These are phyloP conservation scores for Melolontha melolontha DNA, from an alignment of 2,888 invertebrate species.

Conservation along the genomic window DNA sequence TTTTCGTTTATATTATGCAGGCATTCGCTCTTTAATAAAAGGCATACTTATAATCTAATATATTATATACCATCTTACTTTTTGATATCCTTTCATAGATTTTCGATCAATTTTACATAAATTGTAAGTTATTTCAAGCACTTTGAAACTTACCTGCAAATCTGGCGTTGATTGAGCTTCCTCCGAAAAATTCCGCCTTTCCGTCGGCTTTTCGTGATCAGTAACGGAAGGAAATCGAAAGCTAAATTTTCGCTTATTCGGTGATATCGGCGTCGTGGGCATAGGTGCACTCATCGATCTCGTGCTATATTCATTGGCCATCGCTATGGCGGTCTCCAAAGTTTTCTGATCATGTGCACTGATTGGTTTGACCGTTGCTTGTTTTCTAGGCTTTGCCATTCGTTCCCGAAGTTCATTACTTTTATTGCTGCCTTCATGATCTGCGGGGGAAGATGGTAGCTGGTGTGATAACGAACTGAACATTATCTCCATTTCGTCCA, in stretches of 20 bases:
- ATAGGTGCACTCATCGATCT: conserved; percentile 63
- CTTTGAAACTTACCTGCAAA: conserved; percentile 78
- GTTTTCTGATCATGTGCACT: conserved; percentile 93
- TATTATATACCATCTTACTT: too few species aligned
- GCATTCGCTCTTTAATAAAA: too few species aligned
- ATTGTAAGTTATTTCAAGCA: neutral
- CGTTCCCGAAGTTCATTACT: conserved; percentile 76
- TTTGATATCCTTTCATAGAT: neutral
- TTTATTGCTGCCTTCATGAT: conserved; percentile 71
- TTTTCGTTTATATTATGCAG: too few species aligned
- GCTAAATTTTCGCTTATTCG: conserved; percentile 83
- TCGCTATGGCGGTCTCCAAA: conserved; percentile 90
- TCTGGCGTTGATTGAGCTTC: conserved; percentile 88
- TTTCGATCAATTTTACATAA: neutral
- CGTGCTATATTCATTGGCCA: conserved; percentile 80
- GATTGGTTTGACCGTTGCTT: conserved; percentile 85
- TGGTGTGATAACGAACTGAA: conserved; percentile 73
- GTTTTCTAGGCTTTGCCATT: conserved; percentile 63
- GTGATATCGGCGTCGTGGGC: conserved; percentile 72
- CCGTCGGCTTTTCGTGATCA: conserved; percentile 70
- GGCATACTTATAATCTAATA: too few species aligned
- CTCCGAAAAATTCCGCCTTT: conserved; percentile 89
- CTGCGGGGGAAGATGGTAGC: conserved; percentile 53
- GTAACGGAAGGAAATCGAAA: conserved; percentile 75
- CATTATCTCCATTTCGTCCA: conserved; percentile 92